A percentile compares a stretch with the other conserved stretches of the same genome.
Conservation (phyloP, 2,888 invertebrate genomes). For the Leptothorax acervorum region DNA sequence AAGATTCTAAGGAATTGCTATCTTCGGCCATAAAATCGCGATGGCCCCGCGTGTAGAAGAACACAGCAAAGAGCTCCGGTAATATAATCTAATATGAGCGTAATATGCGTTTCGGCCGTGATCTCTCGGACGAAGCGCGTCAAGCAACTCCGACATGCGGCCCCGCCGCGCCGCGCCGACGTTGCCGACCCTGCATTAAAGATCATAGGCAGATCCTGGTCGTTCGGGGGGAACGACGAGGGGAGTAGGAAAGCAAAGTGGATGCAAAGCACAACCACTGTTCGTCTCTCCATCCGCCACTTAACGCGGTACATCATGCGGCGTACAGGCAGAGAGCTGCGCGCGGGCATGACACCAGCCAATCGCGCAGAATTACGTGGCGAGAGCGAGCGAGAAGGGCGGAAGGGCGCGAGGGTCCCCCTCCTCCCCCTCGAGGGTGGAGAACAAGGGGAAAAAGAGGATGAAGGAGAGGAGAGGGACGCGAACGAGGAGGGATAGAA, state of each 20-base stretch:
- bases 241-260: conserved; percentile 27
- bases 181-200: conserved; percentile 48
- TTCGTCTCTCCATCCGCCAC: conserved; percentile 67
- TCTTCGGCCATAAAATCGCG: background rate
- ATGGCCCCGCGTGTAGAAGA: background rate
- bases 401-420: conserved; percentile 43
- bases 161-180: conserved; percentile 35
- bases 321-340: conserved; percentile 63
- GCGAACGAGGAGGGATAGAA: conserved; percentile 55
- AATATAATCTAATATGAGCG: conserved; percentile 38
- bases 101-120: conserved; percentile 40
- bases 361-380: conserved; percentile 79
- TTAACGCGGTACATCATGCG: conserved; percentile 67
- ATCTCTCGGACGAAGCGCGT: conserved; percentile 27
- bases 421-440: conserved; percentile 8
- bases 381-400: conserved; percentile 50
- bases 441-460: conserved; percentile 38
- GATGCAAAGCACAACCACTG: conserved; percentile 69
- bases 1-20: background rate
- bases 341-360: conserved; percentile 77
- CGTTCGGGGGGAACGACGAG: conserved; percentile 19
- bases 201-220: conserved; percentile 63
- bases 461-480: conserved; percentile 7
- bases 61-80: background rate
- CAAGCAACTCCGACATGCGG: conserved; percentile 4